Conservation (phyloP, 2,888 invertebrate species). For the Nesidiocoris tenuis region DNA sequence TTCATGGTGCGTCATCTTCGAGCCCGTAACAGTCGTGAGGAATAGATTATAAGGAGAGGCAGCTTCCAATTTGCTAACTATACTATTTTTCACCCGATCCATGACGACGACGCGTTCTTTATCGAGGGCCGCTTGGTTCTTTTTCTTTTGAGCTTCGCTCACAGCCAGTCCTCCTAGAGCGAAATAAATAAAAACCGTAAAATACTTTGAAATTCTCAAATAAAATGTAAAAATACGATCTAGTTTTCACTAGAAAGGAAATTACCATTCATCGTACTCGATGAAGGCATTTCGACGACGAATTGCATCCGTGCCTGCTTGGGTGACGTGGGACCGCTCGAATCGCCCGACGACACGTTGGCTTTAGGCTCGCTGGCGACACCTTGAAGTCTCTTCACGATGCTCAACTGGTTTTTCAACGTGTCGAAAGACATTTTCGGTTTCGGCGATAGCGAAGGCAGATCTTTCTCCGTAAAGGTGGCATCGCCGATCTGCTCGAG, state of each 20-base stretch:
- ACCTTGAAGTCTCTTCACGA: slow-evolving; percentile 54
- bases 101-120: slow-evolving; percentile 43
- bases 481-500: slow-evolving; percentile 54
- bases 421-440: slow-evolving; percentile 54
- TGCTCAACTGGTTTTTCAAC: slow-evolving; percentile 64
- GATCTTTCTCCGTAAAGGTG: slow-evolving; percentile 54
- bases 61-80: slow-evolving; percentile 66
- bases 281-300: slow-evolving; percentile 8
- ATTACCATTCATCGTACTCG: slow-evolving; percentile 18
- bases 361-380: not conserved
- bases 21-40: slow-evolving; percentile 69
- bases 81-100: slow-evolving; percentile 56
- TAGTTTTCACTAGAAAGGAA: too few species aligned
- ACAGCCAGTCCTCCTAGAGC: not conserved
- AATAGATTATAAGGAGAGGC: slow-evolving; percentile 74
- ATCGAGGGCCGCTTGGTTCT: slow-evolving; percentile 23
- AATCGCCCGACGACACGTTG: not conserved
- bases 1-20: slow-evolving; percentile 64
- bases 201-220: too few species aligned
- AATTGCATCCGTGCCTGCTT: not conserved
- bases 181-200: too few species aligned
- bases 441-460: slow-evolving; percentile 61
- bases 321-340: not conserved
- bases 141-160: not conserved
- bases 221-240: too few species aligned